These are phyloP conservation scores for Balanococcus diminutus DNA, from an alignment of 2,888 invertebrate species.

Conservation along the genomic window DNA sequence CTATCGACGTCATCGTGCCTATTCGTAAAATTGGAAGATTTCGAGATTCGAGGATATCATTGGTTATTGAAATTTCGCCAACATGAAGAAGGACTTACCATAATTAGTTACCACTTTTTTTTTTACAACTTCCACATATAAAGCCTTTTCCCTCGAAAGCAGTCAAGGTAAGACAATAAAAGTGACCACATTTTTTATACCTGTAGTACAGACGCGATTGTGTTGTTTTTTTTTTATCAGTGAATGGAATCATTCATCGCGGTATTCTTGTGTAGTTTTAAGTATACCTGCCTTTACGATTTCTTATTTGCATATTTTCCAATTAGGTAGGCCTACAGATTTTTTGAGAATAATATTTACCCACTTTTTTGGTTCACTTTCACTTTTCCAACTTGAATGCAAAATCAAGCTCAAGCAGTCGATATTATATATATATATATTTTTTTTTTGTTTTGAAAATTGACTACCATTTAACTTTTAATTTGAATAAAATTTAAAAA, in stretches of 20 bases:
- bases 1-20: constrained; percentile 50
- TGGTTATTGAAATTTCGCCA: neutral
- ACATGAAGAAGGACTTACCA: constrained; percentile 35
- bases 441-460: too few species aligned
- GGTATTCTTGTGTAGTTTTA: neutral
- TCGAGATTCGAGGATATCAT: constrained; percentile 17
- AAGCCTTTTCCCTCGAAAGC: constrained; percentile 24
- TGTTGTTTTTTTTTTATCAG: neutral
- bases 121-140: neutral
- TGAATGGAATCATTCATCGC: neutral
- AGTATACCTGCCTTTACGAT: too few species aligned
- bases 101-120: constrained; percentile 32
- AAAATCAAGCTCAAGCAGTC: too few species aligned
- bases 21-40: constrained; percentile 41
- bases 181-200: constrained; percentile 18
- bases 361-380: too few species aligned
- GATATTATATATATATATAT: too few species aligned
- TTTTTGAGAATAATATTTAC: too few species aligned
- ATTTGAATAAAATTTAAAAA: too few species aligned
- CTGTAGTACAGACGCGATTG: neutral
- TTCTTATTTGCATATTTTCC: too few species aligned
- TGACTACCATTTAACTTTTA: too few species aligned
- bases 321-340: too few species aligned
- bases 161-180: constrained; percentile 26
- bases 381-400: too few species aligned